Base-by-base conservation (phyloP, 2,113 vertebrate species). In the Passer domesticus region DNA sequence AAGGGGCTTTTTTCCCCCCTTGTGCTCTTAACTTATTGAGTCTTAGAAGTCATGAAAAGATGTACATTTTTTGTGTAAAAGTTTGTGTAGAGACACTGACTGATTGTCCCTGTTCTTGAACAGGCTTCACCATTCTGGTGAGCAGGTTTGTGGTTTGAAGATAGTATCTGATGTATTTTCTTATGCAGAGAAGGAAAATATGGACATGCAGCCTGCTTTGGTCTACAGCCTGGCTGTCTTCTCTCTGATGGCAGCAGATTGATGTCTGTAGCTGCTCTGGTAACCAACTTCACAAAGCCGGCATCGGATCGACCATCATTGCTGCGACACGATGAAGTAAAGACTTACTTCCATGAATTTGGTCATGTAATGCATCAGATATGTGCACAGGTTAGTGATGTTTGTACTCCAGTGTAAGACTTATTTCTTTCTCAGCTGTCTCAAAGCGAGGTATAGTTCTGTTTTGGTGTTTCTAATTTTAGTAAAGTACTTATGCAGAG, bases 201-300 rank as follows among this genome's bases (percentile, higher is more conserved):
- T 30, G 98, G 98, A 24, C 99, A 99, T 4, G 99, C 99, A 2
- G 99, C 99, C 28, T 99, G 99, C 96, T 99, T 99, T 64, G 98
- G 98, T 41, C 98, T 99, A 17, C 98, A 98, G 50, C 99, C 99
- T 0, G 98, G 99, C 94, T 99, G 99, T 95, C 97, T 98, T 62
- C 98, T 98, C 31, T 98, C 98, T 11, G 98, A 99, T 46, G 99
- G 98, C 31, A 97, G 96, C 59, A 98, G 98, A 68, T 98, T 98
- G 96, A 97, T 99, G 89, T 98, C 99, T 5, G 98, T 99, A 62
- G 98, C 99, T 4, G 99, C 99, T 44, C 97, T 98, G 20, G 97
- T 98, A 85, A 97, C 98, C 66, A 98, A 98, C 59, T 97, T 96
- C 92, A 97, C 96, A 30, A 94, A 97, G 76, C 97, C 98, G 22